Evolutionary conservation across 1,140 invertebrate genomes (phyloP).

Genomic region (Drosophila lowei): DNA sequence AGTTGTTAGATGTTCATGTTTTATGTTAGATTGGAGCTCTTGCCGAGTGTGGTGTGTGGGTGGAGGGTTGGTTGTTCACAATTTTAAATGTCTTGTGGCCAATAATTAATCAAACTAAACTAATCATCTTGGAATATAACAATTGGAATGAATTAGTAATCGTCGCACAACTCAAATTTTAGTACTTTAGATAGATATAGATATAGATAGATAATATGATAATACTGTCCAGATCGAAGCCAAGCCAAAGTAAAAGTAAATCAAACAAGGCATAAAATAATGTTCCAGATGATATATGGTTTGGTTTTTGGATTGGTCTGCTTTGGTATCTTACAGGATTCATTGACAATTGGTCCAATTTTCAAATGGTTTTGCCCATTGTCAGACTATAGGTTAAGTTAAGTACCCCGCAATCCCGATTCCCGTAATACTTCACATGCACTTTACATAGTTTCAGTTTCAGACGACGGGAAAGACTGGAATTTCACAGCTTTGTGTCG

Average conservation of each 20-base stretch:
- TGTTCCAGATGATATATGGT: conserved; percentile 30
- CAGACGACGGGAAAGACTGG: neutral
- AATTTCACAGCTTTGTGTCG: conserved; percentile 75
- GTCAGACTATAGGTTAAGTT: conserved; percentile 33
- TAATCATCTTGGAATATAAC: conserved; percentile 28
- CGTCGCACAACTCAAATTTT: conserved; percentile 41
- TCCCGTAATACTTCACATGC: conserved; percentile 10
- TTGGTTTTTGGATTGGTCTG: conserved; percentile 10
- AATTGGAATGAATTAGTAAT: conserved; percentile 50
- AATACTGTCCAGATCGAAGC: conserved; percentile 29
- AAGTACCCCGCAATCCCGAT: neutral
- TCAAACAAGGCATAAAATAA: conserved; percentile 18
- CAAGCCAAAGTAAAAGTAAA: conserved; percentile 40
- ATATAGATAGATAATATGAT: neutral
- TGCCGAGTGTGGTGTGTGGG: neutral
- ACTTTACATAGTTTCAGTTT: conserved; percentile 1
- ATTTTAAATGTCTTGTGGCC: conserved; percentile 47
- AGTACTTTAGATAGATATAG: conserved; percentile 16
- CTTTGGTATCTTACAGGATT: conserved; percentile 12
- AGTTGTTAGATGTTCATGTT: conserved; percentile 12
- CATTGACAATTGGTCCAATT: conserved; percentile 25
- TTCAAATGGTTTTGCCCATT: conserved; percentile 23
- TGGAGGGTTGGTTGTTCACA: conserved; percentile 42
- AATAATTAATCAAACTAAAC: conserved; percentile 34
- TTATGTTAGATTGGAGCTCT: no score